Conservation (phyloP, 2,797 vertebrate genomes). For the Sebastes minor region DNA sequence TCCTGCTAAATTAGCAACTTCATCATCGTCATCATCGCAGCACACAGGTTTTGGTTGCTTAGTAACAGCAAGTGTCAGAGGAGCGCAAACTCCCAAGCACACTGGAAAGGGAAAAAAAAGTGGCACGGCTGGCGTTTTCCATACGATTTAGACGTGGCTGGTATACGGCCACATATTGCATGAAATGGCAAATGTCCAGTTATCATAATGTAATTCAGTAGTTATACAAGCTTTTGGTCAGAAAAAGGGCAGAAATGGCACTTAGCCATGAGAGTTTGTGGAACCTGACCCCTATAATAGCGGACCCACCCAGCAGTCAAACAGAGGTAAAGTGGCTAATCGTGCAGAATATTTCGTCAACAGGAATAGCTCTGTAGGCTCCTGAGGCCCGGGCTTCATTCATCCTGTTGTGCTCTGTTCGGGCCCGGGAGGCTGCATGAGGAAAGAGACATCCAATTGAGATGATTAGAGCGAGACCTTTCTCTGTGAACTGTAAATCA, state of each 20-base stretch:
- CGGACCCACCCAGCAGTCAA: conserved; percentile 31
- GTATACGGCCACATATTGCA: neutral
- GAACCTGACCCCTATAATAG: neutral
- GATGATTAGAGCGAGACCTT: conserved; percentile 40
- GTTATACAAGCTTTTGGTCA: conserved; percentile 7
- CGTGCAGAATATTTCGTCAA: conserved; percentile 10
- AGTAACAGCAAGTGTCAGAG: too few species aligned
- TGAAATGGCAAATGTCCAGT: conserved; percentile 18
- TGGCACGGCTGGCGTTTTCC: too few species aligned
- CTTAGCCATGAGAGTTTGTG: conserved; percentile 13
- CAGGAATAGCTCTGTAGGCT: neutral
- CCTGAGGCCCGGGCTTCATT: neutral
- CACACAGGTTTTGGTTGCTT: too few species aligned
- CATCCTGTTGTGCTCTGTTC: neutral
- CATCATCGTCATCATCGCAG: too few species aligned
- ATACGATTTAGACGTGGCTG: too few species aligned
- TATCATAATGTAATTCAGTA: conserved; percentile 28
- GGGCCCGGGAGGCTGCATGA: conserved; percentile 1
- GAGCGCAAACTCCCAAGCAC: too few species aligned
- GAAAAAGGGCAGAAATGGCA: neutral
- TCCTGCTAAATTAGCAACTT: too few species aligned
- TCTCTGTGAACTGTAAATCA: conserved; percentile 46
- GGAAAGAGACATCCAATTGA: conserved; percentile 19
- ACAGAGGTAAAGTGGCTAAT: conserved; percentile 22
- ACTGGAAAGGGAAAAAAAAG: too few species aligned